Evolutionary conservation across 1,140 invertebrate species (phyloP).

Genomic region (Panulirus ornatus): DNA sequence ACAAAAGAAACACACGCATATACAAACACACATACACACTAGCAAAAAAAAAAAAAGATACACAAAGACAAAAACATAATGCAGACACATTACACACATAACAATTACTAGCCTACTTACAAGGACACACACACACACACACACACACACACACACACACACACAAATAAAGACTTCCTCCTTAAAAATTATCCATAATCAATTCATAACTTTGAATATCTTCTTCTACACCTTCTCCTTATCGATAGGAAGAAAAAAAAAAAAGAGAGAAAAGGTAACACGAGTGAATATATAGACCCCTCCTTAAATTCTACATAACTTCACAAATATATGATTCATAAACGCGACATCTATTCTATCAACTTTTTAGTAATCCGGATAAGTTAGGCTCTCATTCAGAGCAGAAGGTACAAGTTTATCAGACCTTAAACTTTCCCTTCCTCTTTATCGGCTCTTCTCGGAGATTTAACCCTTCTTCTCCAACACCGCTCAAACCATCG

Average conservation of each 20-base stretch:
- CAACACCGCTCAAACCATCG: constrained; percentile 11
- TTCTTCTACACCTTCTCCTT: neutral
- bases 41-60: neutral
- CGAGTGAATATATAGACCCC: neutral
- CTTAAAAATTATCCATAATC: constrained; percentile 1
- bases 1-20: neutral
- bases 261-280: neutral
- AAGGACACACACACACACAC: constrained; percentile 30
- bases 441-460: constrained; percentile 3
- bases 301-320: neutral
- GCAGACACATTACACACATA: no score
- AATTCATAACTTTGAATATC: neutral
- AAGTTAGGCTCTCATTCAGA: neutral
- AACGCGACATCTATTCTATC: constrained; percentile 7
- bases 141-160: constrained; percentile 14
- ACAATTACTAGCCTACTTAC: constrained; percentile 2
- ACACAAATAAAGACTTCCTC: neutral
- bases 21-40: neutral
- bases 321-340: neutral
- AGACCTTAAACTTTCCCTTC: neutral
- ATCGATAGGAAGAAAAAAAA: neutral
- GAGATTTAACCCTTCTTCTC: neutral
- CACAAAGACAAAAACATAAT: neutral
- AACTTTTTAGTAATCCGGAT: neutral
- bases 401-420: neutral